A percentile compares a stretch with the other conserved stretches of the same genome.
Evolutionary conservation across 2,888 invertebrate species (phyloP).

Genomic region (Capitulum mitella): DNA sequence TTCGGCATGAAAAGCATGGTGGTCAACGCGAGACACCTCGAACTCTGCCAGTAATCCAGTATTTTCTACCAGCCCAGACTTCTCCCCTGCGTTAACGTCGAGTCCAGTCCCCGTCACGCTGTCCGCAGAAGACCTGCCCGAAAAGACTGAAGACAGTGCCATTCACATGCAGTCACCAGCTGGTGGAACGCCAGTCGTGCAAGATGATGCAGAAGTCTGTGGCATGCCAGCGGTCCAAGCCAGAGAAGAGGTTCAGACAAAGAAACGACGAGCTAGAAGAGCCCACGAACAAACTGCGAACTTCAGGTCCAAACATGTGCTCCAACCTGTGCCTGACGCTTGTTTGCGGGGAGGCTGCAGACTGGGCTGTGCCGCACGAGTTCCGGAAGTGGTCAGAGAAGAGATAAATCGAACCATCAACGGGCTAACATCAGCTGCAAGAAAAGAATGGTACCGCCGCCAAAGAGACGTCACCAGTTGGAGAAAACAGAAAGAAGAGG

Average conservation of each 20-base stretch:
- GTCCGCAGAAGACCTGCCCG: neutral
- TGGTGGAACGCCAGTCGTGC: neutral
- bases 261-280: neutral
- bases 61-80: neutral
- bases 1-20: neutral
- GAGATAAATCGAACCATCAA: neutral
- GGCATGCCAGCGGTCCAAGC: too few species aligned
- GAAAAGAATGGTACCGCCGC: neutral
- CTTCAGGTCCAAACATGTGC: neutral
- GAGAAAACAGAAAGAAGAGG: neutral
- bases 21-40: neutral
- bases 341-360: neutral
- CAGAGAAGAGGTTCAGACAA: neutral
- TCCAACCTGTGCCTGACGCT: neutral
- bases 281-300: neutral
- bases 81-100: neutral
- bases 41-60: neutral
- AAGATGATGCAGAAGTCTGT: neutral
- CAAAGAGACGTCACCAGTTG: neutral
- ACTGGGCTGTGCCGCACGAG: neutral
- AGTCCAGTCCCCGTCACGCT: neutral
- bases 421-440: neutral
- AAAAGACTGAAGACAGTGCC: neutral
- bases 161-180: neutral
- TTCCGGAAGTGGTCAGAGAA: neutral